Percentiles rank a stretch among this genome's conserved stretches.
phyloP scores from a whole-genome alignment of 2,797 vertebrate species.

The Neopelma chrysocephalum region DNA sequence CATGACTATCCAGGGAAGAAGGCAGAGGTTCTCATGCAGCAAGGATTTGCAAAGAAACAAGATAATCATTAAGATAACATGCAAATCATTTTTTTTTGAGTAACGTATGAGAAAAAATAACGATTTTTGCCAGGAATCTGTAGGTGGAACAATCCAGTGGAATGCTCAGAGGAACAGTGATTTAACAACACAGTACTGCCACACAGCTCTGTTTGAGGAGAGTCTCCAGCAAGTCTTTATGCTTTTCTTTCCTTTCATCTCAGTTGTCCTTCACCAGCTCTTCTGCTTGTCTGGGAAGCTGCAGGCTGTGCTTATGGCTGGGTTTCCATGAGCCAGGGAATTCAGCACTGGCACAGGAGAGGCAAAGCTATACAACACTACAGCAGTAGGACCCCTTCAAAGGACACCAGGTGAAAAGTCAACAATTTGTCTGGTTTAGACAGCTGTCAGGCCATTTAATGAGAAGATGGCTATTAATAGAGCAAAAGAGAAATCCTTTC shows the following conservation, averaged over 20 bases:
- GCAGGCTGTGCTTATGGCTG: background rate
- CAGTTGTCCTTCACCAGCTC: background rate
- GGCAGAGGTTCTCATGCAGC: background rate
- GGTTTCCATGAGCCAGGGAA: background rate
- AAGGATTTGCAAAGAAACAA: background rate
- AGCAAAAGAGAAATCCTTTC: background rate
- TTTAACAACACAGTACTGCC: background rate
- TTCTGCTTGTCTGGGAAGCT: background rate
- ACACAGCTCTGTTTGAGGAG: background rate
- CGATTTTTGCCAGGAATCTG: background rate
- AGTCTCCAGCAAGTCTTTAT: background rate
- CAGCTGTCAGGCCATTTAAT: background rate
- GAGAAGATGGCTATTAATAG: background rate
- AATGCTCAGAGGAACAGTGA: background rate
- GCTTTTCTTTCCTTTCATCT: background rate
- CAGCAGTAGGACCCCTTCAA: background rate
- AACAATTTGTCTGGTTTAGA: background rate
- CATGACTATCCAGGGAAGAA: background rate
- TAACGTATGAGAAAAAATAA: background rate
- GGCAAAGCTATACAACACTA: fast-evolving
- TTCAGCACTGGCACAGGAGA: background rate
- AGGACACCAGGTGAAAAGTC: background rate
- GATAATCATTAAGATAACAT: background rate
- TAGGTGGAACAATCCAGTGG: background rate
- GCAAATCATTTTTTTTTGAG: background rate